Conservation (phyloP, 2,888 invertebrate species). For the Nemotelus pantherinus region DNA sequence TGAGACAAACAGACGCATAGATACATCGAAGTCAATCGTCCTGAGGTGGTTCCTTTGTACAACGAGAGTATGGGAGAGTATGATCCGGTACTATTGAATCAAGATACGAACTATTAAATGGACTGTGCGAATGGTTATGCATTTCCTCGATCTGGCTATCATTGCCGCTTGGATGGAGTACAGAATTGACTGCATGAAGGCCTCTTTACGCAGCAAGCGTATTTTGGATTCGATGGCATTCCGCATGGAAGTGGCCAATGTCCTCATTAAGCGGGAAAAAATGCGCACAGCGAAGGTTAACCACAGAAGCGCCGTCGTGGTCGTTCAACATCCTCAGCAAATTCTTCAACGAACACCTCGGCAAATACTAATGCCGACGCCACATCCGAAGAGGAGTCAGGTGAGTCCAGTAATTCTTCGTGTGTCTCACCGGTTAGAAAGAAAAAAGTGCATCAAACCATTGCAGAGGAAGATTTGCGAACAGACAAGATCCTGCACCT, state of each 20-base stretch:
- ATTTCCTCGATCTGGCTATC: not conserved
- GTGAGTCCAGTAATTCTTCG: not conserved
- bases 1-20: not conserved
- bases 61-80: not conserved
- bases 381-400: not conserved
- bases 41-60: not conserved
- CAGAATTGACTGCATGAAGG: not conserved
- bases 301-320: not conserved
- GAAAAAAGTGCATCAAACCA: too few species aligned
- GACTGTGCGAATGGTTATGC: not conserved
- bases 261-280: not conserved
- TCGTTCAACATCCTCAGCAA: not conserved
- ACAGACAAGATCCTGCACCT: too few species aligned
- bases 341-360: not conserved
- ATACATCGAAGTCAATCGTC: constrained; percentile 1
- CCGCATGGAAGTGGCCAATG: not conserved
- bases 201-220: too few species aligned
- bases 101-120: not conserved
- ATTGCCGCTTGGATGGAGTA: not conserved
- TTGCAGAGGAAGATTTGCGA: too few species aligned
- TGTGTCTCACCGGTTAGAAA: not conserved
- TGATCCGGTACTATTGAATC: not conserved
- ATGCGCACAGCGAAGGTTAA: not conserved
- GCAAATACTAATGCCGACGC: not conserved
- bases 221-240: not conserved